phyloP scores from a whole-genome alignment of 2,113 vertebrate species.

The Nanger granti region DNA sequence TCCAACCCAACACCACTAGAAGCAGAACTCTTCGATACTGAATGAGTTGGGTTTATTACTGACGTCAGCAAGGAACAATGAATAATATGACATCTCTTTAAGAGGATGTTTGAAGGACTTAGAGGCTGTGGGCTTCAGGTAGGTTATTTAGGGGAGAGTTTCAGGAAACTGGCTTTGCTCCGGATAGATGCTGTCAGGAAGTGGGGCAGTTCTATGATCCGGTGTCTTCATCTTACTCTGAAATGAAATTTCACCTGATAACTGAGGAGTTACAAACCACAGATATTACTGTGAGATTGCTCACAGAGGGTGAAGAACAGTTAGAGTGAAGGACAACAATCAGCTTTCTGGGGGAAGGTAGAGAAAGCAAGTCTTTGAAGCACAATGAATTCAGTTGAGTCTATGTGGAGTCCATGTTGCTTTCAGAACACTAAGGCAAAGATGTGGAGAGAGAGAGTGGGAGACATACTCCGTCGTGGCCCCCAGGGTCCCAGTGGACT shows the following conservation, averaged over 20 bases:
- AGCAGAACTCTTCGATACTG: background rate
- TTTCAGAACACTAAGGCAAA: background rate
- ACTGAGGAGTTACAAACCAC: background rate
- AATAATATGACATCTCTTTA: background rate
- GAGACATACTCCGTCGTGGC: background rate
- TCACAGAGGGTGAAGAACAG: background rate
- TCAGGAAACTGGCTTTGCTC: background rate
- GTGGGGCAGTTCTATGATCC: background rate
- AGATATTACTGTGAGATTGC: background rate
- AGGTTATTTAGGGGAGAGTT: background rate
- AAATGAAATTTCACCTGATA: background rate
- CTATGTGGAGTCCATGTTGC: background rate
- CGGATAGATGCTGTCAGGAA: background rate
- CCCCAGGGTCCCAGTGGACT: background rate
- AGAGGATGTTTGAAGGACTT: background rate
- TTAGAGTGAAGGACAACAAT: background rate
- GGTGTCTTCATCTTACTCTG: background rate
- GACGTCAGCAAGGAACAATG: background rate
- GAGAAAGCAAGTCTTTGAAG: background rate
- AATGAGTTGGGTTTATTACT: background rate
- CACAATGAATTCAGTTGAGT: background rate
- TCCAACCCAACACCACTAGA: background rate
- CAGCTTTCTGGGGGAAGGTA: background rate
- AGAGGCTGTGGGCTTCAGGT: background rate
- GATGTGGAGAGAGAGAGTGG: background rate